These are phyloP conservation scores for Nymphicus hollandicus DNA, from an alignment of 2,113 vertebrate genomes.

Conservation along the genomic window DNA sequence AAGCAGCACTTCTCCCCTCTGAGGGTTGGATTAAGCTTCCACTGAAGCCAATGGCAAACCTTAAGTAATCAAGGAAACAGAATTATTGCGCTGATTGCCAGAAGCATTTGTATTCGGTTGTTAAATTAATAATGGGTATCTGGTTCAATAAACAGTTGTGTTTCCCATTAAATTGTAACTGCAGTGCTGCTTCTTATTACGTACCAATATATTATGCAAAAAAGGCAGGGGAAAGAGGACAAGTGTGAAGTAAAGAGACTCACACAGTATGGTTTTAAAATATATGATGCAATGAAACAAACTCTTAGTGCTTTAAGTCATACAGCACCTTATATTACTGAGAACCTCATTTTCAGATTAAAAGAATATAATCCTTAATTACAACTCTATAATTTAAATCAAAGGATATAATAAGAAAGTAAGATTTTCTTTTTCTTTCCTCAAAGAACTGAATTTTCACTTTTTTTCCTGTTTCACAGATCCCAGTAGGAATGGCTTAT, in stretches of 20 bases:
- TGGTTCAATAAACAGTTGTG: constrained; percentile 66
- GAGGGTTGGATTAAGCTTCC: constrained; percentile 26
- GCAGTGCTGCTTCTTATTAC: constrained; percentile 26
- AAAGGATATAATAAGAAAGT: background rate
- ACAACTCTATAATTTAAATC: background rate
- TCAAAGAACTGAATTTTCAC: background rate
- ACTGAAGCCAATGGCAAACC: constrained; percentile 25
- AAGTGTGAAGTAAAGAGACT: background rate
- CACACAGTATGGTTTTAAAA: background rate
- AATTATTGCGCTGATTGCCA: constrained; percentile 57
- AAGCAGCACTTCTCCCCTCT: constrained; percentile 15
- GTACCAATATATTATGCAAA: constrained; percentile 57
- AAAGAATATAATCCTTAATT: background rate
- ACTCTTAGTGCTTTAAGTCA: background rate
- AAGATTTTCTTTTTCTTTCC: background rate
- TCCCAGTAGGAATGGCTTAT: background rate
- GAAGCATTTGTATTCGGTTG: constrained; percentile 51
- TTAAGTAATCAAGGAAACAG: constrained; percentile 57
- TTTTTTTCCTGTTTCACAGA: background rate
- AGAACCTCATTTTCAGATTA: background rate
- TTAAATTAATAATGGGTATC: constrained; percentile 69
- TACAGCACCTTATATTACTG: background rate
- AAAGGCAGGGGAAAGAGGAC: background rate
- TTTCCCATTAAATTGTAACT: constrained; percentile 47
- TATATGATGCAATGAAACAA: background rate